Conservation (phyloP, 1,140 invertebrate species). For the Drosophila yakuba region DNA sequence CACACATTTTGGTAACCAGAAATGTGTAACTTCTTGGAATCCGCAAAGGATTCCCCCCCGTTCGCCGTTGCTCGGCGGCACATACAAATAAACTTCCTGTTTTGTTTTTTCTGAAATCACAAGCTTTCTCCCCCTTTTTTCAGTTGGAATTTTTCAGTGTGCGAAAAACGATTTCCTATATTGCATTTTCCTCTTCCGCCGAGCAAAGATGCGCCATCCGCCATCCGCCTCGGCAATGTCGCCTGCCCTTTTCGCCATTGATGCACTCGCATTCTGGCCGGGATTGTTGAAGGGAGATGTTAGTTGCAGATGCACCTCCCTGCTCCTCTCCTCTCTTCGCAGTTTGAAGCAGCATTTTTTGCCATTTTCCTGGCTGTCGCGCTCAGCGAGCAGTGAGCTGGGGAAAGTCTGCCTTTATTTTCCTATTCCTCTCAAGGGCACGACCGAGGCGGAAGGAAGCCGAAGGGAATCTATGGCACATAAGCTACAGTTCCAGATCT, state of each 20-base stretch:
- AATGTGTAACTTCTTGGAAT: slow-evolving; percentile 41
- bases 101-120: slow-evolving; percentile 55
- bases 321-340: not conserved
- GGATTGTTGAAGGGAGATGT: not conserved
- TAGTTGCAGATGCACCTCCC: slow-evolving; percentile 19
- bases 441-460: slow-evolving; percentile 38
- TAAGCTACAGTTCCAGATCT: slow-evolving; percentile 56
- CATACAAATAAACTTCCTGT: slow-evolving; percentile 76
- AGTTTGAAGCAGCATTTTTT: slow-evolving; percentile 30
- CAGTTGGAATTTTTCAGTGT: slow-evolving; percentile 57
- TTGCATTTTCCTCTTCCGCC: slow-evolving; percentile 81
- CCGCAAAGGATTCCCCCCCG: slow-evolving; percentile 15
- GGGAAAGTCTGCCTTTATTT: slow-evolving; percentile 27
- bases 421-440: slow-evolving; percentile 69
- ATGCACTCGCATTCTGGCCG: slow-evolving; percentile 28
- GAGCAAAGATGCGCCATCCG: slow-evolving; percentile 77
- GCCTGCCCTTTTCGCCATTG: slow-evolving; percentile 37
- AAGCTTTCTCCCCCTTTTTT: slow-evolving; percentile 11
- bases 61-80: not conserved
- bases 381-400: slow-evolving; percentile 12
- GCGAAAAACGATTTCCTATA: slow-evolving; percentile 84
- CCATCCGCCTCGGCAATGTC: slow-evolving; percentile 62
- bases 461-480: slow-evolving; percentile 67
- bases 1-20: slow-evolving; percentile 41
- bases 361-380: slow-evolving; percentile 50